phyloP scores from a whole-genome alignment of 1,140 invertebrate species.

The Pollicipes pollicipes region DNA sequence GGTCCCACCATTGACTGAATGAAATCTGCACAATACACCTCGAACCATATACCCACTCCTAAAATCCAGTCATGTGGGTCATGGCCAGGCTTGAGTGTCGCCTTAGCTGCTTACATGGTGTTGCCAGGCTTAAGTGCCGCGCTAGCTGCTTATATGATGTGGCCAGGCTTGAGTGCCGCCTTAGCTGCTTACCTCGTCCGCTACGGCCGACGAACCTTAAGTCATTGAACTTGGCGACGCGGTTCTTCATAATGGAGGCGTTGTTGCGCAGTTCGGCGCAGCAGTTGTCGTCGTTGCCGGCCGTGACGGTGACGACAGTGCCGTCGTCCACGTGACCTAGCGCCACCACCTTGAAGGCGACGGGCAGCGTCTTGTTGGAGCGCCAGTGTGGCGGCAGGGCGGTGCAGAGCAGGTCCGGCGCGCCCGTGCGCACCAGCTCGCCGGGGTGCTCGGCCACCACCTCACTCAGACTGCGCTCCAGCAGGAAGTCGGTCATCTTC shows the following conservation, averaged over 20 bases:
- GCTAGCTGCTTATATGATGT: constrained; percentile 41
- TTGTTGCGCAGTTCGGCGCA: constrained; percentile 84
- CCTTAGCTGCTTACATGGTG: too few species aligned
- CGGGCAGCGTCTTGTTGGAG: constrained; percentile 71
- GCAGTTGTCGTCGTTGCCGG: constrained; percentile 94
- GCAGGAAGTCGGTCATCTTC: neutral
- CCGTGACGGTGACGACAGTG: constrained; percentile 76
- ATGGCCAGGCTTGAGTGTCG: too few species aligned
- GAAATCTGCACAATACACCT: too few species aligned
- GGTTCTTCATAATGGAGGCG: constrained; percentile 89
- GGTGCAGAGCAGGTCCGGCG: constrained; percentile 81
- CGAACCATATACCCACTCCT: neutral
- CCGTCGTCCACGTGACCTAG: constrained; percentile 85
- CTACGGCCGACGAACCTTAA: constrained; percentile 88
- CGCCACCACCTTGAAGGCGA: constrained; percentile 44
- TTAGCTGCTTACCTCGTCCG: constrained; percentile 65
- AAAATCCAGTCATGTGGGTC: neutral
- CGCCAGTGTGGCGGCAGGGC: constrained; percentile 84
- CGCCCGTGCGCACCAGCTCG: constrained; percentile 80
- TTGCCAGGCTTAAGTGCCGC: too few species aligned
- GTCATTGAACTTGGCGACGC: constrained; percentile 38
- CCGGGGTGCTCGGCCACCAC: constrained; percentile 53
- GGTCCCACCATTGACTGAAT: too few species aligned
- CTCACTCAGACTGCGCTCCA: neutral
- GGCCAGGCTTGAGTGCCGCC: too few species aligned